These are phyloP conservation scores for Drosophila asahinai DNA, from an alignment of 1,140 invertebrate species.

Conservation along the genomic window DNA sequence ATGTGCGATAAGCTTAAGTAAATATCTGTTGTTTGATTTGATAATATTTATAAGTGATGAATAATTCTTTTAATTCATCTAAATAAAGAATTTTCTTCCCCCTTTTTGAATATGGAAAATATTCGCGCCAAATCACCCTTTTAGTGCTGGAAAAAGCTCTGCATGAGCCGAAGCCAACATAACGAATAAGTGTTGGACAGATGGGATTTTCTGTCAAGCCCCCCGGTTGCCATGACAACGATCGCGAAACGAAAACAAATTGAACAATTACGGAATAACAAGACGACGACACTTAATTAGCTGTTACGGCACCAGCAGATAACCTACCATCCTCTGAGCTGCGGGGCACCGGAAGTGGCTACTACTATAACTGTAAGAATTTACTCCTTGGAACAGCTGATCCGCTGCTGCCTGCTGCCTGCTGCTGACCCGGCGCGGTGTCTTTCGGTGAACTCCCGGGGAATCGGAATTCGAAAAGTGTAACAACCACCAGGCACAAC, in stretches of 20 bases:
- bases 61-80: too few species aligned
- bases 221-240: constrained; percentile 25
- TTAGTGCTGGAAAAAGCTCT: constrained; percentile 32
- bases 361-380: not conserved
- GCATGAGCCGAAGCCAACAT: constrained; percentile 4
- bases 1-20: too few species aligned
- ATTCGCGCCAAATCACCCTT: constrained; percentile 8
- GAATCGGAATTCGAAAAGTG: constrained; percentile 10
- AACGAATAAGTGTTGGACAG: constrained; percentile 16
- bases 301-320: constrained; percentile 37
- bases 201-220: not conserved
- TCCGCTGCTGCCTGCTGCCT: constrained; percentile 5
- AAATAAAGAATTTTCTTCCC: too few species aligned
- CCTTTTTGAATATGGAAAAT: not conserved
- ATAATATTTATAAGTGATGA: too few species aligned
- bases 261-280: constrained; percentile 27
- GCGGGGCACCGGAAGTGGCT: not conserved
- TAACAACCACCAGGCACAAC: constrained; percentile 71
- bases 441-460: constrained; percentile 14
- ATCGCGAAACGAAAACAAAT: constrained; percentile 48
- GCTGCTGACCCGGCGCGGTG: constrained; percentile 9
- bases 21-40: too few species aligned
- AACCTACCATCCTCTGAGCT: constrained; percentile 40
- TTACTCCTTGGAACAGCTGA: not conserved
- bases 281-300: constrained; percentile 35